Percentiles rank a stretch among this genome's conserved stretches.
These are phyloP conservation scores for Cheilosia pagana DNA, from an alignment of 2,888 invertebrate species.

Conservation along the genomic window DNA sequence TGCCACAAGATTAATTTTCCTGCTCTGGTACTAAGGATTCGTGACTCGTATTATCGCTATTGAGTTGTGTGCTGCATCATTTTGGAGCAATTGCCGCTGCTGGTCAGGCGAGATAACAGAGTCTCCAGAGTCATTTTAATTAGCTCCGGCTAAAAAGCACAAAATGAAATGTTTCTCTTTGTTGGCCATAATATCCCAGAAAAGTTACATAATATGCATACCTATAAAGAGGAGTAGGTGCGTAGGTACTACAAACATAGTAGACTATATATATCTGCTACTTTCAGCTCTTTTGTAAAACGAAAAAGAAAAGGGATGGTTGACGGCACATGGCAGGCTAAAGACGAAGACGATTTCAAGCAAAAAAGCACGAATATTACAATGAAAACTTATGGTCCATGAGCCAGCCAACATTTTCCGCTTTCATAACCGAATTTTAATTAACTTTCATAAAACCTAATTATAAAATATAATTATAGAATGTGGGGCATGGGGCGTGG, in stretches of 20 bases:
- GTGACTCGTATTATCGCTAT: constrained; percentile 67
- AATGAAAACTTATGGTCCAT: constrained; percentile 63
- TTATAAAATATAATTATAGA: constrained; percentile 83
- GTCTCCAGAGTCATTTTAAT: constrained; percentile 61
- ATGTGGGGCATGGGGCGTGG: constrained; percentile 7
- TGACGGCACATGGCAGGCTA: constrained; percentile 10
- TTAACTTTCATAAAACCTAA: constrained; percentile 83
- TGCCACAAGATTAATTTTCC: constrained; percentile 70
- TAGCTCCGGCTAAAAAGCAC: constrained; percentile 41
- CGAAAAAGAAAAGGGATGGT: constrained; percentile 32
- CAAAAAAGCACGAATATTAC: constrained; percentile 63
- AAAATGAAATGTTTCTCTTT: constrained; percentile 57
- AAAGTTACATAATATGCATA: not conserved
- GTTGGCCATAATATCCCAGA: constrained; percentile 32
- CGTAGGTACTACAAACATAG: not conserved
- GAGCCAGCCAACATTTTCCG: constrained; percentile 80
- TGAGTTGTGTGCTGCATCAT: constrained; percentile 69
- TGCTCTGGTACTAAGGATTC: constrained; percentile 54
- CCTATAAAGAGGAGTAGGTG: not conserved
- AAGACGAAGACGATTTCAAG: constrained; percentile 54
- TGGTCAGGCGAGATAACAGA: constrained; percentile 71
- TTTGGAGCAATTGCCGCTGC: constrained; percentile 53
- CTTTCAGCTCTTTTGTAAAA: constrained; percentile 33
- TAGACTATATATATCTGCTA: not conserved
- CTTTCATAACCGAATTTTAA: constrained; percentile 83